Conservation (phyloP, 2,888 invertebrate genomes). For the Chloroclystis v-ata region DNA sequence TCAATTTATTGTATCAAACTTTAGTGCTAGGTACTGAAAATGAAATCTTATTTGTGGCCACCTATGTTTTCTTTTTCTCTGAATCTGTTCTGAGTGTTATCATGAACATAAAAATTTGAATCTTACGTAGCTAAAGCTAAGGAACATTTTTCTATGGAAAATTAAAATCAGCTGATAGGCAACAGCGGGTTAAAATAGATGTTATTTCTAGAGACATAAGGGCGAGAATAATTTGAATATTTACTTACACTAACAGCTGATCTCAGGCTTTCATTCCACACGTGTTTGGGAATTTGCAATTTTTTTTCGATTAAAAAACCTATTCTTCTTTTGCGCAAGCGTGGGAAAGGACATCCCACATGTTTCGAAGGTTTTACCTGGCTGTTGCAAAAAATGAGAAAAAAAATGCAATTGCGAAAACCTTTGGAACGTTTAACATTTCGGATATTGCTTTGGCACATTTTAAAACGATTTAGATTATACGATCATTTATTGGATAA, state of each 20-base stretch:
- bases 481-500: too few relatives aligned
- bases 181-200: neutral
- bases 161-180: conserved; percentile 1
- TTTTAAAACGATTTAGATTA: too few relatives aligned
- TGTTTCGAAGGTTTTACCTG: conserved; percentile 35
- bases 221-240: neutral
- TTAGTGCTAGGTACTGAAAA: too few relatives aligned
- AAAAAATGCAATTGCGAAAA: neutral
- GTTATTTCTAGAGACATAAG: neutral
- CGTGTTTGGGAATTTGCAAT: conserved; percentile 57
- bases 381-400: conserved; percentile 28
- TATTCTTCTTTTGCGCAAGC: conserved; percentile 52
- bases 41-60: too few relatives aligned
- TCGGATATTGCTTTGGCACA: conserved; percentile 1
- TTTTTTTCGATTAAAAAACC: conserved; percentile 48
- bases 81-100: too few relatives aligned
- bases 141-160: neutral
- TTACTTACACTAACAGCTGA: conserved; percentile 48
- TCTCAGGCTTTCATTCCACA: conserved; percentile 50
- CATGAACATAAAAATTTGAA: neutral
- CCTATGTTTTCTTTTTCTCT: too few relatives aligned
- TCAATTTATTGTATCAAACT: conserved; percentile 33
- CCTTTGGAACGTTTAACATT: conserved; percentile 1
- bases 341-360: conserved; percentile 56
- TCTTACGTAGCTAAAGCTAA: too few relatives aligned